phyloP scores from a whole-genome alignment of 2,797 vertebrate genomes.

The Galagoides demidoff region DNA sequence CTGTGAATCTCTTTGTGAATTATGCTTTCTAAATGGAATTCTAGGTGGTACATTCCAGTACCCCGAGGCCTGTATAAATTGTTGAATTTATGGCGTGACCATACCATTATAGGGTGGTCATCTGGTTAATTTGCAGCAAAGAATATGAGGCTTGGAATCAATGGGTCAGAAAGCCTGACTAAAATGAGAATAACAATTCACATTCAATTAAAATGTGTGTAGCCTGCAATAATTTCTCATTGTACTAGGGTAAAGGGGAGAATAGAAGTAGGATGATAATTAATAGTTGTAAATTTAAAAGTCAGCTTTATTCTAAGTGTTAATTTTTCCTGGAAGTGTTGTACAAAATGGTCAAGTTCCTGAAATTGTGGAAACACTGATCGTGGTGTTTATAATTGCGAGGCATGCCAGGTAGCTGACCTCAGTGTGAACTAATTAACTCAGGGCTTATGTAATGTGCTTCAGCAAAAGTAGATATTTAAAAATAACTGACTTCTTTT shows the following conservation, averaged over 20 bases:
- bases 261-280: constrained; percentile 59
- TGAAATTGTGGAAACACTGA: constrained; percentile 57
- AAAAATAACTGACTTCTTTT: constrained; percentile 47
- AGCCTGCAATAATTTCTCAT: constrained; percentile 64
- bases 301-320: constrained; percentile 67
- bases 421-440: constrained; percentile 61
- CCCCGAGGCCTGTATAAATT: constrained; percentile 5
- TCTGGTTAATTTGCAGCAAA: constrained; percentile 65
- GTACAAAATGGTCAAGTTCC: constrained; percentile 45
- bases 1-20: constrained; percentile 48
- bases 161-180: constrained; percentile 65
- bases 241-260: constrained; percentile 55
- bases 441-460: neutral
- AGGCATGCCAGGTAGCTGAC: constrained; percentile 38
- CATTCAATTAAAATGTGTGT: constrained; percentile 66
- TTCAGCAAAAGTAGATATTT: constrained; percentile 61
- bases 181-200: constrained; percentile 65
- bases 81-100: constrained; percentile 63
- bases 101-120: constrained; percentile 34
- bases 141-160: constrained; percentile 60
- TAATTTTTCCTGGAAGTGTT: constrained; percentile 69
- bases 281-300: constrained; percentile 77
- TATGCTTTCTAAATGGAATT: constrained; percentile 53
- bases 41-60: neutral
- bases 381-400: constrained; percentile 61